Conservation (phyloP, 2,113 vertebrate species). For the Muscicapa adusta region DNA sequence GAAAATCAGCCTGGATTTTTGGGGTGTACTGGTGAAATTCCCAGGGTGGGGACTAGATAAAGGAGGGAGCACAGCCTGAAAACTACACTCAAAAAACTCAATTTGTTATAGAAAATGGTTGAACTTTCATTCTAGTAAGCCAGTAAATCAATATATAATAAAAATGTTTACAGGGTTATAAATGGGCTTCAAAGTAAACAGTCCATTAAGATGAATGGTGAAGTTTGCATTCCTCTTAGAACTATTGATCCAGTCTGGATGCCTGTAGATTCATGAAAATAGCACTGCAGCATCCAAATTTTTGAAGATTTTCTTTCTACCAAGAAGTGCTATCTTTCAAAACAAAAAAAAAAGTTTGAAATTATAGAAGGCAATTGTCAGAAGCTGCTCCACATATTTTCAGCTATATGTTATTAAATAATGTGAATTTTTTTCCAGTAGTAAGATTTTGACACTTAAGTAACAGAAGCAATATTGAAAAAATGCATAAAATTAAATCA, state of each 20-base stretch:
- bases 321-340: neutral
- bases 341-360: neutral
- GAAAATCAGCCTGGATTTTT: neutral
- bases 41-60: neutral
- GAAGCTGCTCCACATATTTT: neutral
- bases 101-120: neutral
- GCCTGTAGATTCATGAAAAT: slow-evolving; percentile 13
- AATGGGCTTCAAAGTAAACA: slow-evolving; percentile 12
- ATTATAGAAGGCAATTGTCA: neutral
- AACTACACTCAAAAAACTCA: neutral
- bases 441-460: neutral
- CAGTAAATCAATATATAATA: slow-evolving; percentile 39
- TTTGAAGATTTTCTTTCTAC: neutral
- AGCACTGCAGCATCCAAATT: neutral
- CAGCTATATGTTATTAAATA: neutral
- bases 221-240: neutral
- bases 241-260: slow-evolving; percentile 14
- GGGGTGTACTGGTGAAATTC: neutral
- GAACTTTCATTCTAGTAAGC: neutral
- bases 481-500: neutral
- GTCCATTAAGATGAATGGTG: neutral
- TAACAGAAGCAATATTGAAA: neutral
- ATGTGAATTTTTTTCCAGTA: neutral
- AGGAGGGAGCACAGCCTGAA: neutral
- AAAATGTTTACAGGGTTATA: slow-evolving; percentile 25